Conservation (phyloP, 1,140 invertebrate species). For the Drosophila funebris region DNA sequence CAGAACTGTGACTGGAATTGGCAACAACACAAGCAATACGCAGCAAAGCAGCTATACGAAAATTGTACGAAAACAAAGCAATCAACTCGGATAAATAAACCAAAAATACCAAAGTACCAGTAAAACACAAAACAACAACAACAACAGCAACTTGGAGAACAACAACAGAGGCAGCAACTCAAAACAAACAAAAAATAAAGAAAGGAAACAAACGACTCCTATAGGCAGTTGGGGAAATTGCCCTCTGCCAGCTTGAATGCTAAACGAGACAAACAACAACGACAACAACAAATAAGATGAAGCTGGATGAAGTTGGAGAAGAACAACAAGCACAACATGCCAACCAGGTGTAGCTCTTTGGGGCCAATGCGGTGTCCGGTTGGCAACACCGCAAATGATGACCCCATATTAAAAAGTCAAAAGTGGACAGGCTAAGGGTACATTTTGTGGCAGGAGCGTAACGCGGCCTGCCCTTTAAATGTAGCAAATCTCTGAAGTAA, state of each 20-base stretch:
- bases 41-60: constrained; percentile 50
- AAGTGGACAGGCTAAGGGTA: constrained; percentile 11
- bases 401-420: constrained; percentile 49
- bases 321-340: neutral
- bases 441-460: neutral
- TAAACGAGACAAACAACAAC: constrained; percentile 47
- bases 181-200: constrained; percentile 15
- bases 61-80: constrained; percentile 78
- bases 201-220: constrained; percentile 42
- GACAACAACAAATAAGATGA: neutral
- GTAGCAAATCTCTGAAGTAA: constrained; percentile 65
- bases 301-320: constrained; percentile 1
- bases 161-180: constrained; percentile 18
- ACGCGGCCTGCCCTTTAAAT: constrained; percentile 20
- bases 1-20: constrained; percentile 72
- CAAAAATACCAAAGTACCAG: constrained; percentile 76
- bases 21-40: constrained; percentile 58
- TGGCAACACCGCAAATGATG: constrained; percentile 43
- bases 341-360: constrained; percentile 50
- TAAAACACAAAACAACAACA: constrained; percentile 53
- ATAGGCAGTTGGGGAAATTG: constrained; percentile 50
- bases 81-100: constrained; percentile 80
- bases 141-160: constrained; percentile 25
- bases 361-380: constrained; percentile 12
- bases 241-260: constrained; percentile 51